These are phyloP conservation scores for Cerastis leucographa DNA, from an alignment of 2,888 invertebrate species.

Conservation along the genomic window DNA sequence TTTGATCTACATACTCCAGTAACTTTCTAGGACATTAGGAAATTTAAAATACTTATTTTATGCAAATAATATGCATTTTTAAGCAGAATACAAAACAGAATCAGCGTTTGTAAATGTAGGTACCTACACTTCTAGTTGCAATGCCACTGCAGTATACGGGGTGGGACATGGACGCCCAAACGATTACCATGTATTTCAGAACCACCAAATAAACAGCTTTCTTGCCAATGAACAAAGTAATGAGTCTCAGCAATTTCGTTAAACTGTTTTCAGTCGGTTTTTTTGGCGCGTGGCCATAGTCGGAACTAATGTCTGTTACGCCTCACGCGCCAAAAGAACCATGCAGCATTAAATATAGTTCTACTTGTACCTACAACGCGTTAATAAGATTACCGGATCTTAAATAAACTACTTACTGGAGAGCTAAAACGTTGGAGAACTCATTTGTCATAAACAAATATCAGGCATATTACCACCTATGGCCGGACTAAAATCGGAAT, in stretches of 20 bases:
- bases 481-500: background rate
- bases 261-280: background rate
- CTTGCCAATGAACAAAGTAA: no score
- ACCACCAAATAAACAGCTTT: no score
- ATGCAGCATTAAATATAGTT: background rate
- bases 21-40: constrained; percentile 51
- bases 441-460: background rate
- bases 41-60: constrained; percentile 21
- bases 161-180: no score
- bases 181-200: no score
- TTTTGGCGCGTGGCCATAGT: background rate
- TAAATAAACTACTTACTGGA: background rate
- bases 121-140: background rate
- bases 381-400: background rate
- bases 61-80: constrained; percentile 18
- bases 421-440: background rate
- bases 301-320: background rate
- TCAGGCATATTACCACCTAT: background rate
- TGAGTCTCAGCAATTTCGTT: constrained; percentile 10
- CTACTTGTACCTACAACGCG: background rate
- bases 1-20: constrained; percentile 40
- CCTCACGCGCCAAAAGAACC: background rate
- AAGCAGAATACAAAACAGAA: background rate
- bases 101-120: background rate
- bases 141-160: background rate